Evolutionary conservation across 2,888 invertebrate species (phyloP).

Genomic region (Meghimatium bilineatum): DNA sequence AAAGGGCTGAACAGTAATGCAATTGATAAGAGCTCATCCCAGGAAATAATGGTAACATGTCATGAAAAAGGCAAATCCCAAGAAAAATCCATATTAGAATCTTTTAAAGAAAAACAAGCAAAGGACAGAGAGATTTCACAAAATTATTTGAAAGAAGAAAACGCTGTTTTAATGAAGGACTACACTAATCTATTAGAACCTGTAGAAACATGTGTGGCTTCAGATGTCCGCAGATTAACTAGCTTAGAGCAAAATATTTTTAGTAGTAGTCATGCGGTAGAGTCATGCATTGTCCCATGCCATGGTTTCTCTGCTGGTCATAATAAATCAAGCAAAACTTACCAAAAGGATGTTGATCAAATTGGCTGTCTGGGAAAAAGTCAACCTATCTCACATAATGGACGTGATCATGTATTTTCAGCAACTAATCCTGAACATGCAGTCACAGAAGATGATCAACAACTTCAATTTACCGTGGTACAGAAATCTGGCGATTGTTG

Average conservation of each 20-base stretch:
- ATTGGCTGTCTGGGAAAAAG: not conserved
- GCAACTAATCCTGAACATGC: not conserved
- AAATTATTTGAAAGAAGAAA: not conserved
- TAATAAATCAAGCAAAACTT: not conserved
- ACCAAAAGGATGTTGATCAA: not conserved
- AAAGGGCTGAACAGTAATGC: not conserved
- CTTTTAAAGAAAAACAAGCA: constrained; percentile 21
- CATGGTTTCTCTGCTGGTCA: not conserved
- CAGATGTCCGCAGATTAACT: not conserved
- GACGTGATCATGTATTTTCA: not conserved
- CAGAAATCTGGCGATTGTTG: not conserved
- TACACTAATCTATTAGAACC: not conserved
- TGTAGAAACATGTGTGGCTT: not conserved
- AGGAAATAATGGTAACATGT: not conserved
- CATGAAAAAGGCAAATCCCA: not conserved
- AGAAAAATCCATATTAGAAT: constrained; percentile 27
- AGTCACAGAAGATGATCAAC: not conserved
- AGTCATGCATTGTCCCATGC: too few species aligned
- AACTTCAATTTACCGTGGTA: not conserved
- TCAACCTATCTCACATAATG: not conserved
- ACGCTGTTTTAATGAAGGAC: too few species aligned
- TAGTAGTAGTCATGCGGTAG: not conserved
- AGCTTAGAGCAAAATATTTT: not conserved
- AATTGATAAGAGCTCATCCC: not conserved
- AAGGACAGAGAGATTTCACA: not conserved